Percentiles rank a stretch among this genome's conserved stretches.
phyloP scores from a whole-genome alignment of 1,140 invertebrate genomes.

The Drosophila azteca region DNA sequence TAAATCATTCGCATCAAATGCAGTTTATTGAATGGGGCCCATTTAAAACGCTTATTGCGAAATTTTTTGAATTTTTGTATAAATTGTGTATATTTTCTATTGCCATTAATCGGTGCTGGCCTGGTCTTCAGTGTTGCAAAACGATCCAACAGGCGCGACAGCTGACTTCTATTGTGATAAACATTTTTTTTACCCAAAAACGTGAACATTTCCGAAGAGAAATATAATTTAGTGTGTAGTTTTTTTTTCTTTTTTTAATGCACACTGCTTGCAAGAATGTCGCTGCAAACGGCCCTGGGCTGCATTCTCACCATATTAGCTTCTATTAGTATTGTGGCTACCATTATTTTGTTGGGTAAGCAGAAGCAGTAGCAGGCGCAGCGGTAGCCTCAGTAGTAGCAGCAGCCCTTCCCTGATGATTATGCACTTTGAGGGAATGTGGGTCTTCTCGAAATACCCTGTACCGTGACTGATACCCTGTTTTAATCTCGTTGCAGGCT shows the following conservation, averaged over 20 bases:
- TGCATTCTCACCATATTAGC: slow-evolving; percentile 75
- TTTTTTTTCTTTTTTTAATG: slow-evolving; percentile 17
- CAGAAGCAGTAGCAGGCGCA: slow-evolving; percentile 5
- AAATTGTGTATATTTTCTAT: background rate
- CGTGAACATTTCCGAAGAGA: too few species aligned
- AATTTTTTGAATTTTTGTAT: background rate
- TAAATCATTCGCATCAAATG: too few species aligned
- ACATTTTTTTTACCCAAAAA: slow-evolving; percentile 20
- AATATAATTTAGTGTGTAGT: too few species aligned
- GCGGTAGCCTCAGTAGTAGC: background rate
- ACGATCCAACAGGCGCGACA: slow-evolving; percentile 32
- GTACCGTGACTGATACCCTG: background rate
- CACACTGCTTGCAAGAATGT: slow-evolving; percentile 59
- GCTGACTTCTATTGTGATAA: slow-evolving; percentile 67
- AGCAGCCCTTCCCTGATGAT: background rate
- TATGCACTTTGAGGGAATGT: background rate
- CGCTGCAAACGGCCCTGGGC: slow-evolving; percentile 68
- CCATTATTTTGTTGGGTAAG: slow-evolving; percentile 82
- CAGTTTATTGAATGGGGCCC: too few species aligned
- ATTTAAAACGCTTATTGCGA: too few species aligned
- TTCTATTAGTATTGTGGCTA: slow-evolving; percentile 74
- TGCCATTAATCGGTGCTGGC: slow-evolving; percentile 1
- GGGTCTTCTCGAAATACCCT: background rate
- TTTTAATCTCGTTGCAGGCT: slow-evolving; percentile 86
- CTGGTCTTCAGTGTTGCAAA: slow-evolving; percentile 39